phyloP scores from a whole-genome alignment of 2,888 invertebrate species.

The Dryadula phaetusa region DNA sequence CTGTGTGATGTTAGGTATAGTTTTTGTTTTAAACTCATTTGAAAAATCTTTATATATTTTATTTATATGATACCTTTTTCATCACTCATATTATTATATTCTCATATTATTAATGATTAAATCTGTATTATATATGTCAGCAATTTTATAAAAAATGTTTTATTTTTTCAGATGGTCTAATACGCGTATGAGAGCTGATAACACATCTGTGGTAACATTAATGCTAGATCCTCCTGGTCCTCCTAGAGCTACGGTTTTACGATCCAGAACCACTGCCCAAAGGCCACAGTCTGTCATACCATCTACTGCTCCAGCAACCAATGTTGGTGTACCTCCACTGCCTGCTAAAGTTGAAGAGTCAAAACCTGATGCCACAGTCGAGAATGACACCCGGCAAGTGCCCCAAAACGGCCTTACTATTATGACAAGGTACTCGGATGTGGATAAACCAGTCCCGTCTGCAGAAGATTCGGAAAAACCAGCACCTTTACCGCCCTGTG shows the following conservation, averaged over 20 bases:
- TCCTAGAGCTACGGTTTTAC: slow-evolving; percentile 87
- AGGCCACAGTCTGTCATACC: slow-evolving; percentile 49
- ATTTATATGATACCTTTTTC: no score
- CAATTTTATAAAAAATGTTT: neutral
- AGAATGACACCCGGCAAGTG: slow-evolving; percentile 50
- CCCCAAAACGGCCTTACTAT: slow-evolving; percentile 79
- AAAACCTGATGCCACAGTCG: slow-evolving; percentile 40
- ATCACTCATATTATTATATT: no score
- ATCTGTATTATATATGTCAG: no score
- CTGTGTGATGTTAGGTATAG: no score
- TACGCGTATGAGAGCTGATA: slow-evolving; percentile 96
- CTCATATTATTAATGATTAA: no score
- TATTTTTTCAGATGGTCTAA: slow-evolving; percentile 88
- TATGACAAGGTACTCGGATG: slow-evolving; percentile 78
- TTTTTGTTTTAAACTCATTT: no score
- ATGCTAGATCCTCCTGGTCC: slow-evolving; percentile 96
- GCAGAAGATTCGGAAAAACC: slow-evolving; percentile 52
- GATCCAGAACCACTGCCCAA: slow-evolving; percentile 63
- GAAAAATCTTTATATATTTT: no score
- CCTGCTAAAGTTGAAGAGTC: slow-evolving; percentile 43
- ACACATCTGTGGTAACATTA: slow-evolving; percentile 96
- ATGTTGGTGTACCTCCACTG: slow-evolving; percentile 48
- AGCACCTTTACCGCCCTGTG: slow-evolving; percentile 65
- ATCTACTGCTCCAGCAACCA: slow-evolving; percentile 45
- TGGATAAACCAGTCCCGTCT: slow-evolving; percentile 56